Base-by-base conservation (phyloP, 1,140 invertebrate genomes). In the Trichomalopsis sarcophagae region DNA sequence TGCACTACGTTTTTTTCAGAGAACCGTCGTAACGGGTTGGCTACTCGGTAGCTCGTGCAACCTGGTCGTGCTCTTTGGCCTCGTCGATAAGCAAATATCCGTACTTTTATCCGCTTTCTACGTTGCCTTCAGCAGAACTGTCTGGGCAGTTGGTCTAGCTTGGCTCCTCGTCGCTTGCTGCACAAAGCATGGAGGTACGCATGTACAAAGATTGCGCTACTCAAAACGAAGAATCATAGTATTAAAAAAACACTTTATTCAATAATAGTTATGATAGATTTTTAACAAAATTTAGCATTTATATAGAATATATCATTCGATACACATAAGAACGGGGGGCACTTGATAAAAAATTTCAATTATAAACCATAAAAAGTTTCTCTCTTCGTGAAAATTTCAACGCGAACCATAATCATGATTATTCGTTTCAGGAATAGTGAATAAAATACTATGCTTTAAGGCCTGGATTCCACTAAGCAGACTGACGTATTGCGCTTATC, bases 121-220 rank as follows among this genome's bases (percentile, higher is more conserved):
- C 73, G 88, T 91, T 21, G 90, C 89, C 0, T 81, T 94, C 13
- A 91, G 91, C 62, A 91, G 92, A 88, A 92, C 92, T 6, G 62
- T 90, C n/a, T 95, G 94, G 94, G 93, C 90, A 21, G 33, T 94
- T 10, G 92, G 93, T 6, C 87, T 94, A 14, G 90, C 91, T 44
- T 95, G 94, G 94, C 68, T 94, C 10, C 74, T 93, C n/a, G 89
- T 94, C 17, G 94, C 93, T 14, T 94, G 94, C 82, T 89, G 87
- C 73, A 94, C 94, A 44, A 92, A 92, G 86, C 90, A 93, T 30
- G 91, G 88, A 83, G 92, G 92, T 92, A 89, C 89, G 55, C 36
- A 40, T 40, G 7, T 62, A 62, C 55, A 62, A 62, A n/a, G 17
- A 21, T 21, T n/a, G 7, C 47, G 78, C 9, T 79, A 47, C 9